Evolutionary conservation across 2,113 vertebrate genomes (phyloP), one percentile per base, ranked within the genome.

Genomic region (Vulpes vulpes): DNA sequence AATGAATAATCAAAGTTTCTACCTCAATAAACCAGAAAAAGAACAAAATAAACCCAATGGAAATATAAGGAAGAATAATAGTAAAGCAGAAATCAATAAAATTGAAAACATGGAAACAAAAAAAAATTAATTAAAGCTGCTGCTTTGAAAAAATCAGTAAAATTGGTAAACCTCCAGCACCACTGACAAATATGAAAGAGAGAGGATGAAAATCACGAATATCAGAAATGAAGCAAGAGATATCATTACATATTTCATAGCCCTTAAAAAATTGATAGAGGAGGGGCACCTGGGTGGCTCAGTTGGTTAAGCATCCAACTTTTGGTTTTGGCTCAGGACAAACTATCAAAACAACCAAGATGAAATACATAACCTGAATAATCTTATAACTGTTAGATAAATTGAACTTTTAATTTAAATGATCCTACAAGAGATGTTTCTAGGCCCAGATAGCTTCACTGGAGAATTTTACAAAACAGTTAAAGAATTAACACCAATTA

Each of bases 401-500:
- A 51, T 60, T 82, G 57, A 93, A 43, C 73, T 22, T 76, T 8
- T 82, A 69, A 53, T 43, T 90, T 67, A 59, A 95, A 93, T 30
- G 17, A 20, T 35, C 4, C 12, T 62, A 12, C 32, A 92, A 74
- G 65, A 32, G 35, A 67, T 59, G 60, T 60, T 22, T 73, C 20
- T 3, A 86, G n/a, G 32, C 11, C 60, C 53, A 76, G 16, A 55
- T 82, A 85, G 38, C 64, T 92, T 96, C 60, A 69, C 25, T 60
- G 25, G 51, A 89, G 78, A 89, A 71, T 71, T 89, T 84, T 62
- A 81, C 57, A 25, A 64, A 80, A 38, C 11, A 84, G 22, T 74
- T 93, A 78, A 93, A 93, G 51, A 90, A 93, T 90, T 90, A 93
- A 80, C 51, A 83, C 19, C 35, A 79, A 49, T 89, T 89, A 85